These are phyloP conservation scores for Procambarus clarkii DNA, from an alignment of 1,140 invertebrate species.

Conservation along the genomic window DNA sequence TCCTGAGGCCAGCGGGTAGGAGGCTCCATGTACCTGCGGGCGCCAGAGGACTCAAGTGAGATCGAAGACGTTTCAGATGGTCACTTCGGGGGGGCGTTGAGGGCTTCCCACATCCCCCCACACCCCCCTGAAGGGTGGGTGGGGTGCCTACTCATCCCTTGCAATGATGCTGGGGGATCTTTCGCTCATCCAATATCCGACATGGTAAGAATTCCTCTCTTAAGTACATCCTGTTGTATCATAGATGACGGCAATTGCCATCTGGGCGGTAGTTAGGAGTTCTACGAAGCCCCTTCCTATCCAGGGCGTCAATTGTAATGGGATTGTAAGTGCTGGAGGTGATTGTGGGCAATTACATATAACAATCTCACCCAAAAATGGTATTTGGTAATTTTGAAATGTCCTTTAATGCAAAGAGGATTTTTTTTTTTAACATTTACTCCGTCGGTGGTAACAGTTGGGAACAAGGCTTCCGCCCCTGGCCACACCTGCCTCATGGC, in stretches of 20 bases:
- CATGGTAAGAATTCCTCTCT: background rate
- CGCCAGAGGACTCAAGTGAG: background rate
- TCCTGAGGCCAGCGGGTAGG: background rate
- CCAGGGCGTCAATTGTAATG: background rate
- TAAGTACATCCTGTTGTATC: conserved; percentile 31
- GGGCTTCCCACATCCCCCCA: conserved; percentile 2
- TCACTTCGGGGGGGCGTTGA: conserved; percentile 34
- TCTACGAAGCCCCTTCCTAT: background rate
- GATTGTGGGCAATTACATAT: conserved; percentile 23
- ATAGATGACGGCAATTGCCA: background rate
- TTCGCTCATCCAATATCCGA: background rate
- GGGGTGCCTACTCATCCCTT: background rate
- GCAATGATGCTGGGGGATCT: background rate
- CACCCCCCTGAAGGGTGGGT: background rate
- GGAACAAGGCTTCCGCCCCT: too few relatives aligned
- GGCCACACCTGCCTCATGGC: too few relatives aligned
- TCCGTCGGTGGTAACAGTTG: too few relatives aligned
- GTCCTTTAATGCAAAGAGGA: background rate
- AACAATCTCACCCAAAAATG: conserved; percentile 1
- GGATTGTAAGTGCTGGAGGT: background rate
- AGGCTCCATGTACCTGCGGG: background rate
- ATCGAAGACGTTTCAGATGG: too few relatives aligned
- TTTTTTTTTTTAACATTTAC: background rate
- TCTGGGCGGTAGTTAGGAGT: conserved; percentile 18
- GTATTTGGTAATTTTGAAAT: background rate